Evolutionary conservation across 2,113 vertebrate genomes (phyloP).

Genomic region (Takifugu bimaculatus): DNA sequence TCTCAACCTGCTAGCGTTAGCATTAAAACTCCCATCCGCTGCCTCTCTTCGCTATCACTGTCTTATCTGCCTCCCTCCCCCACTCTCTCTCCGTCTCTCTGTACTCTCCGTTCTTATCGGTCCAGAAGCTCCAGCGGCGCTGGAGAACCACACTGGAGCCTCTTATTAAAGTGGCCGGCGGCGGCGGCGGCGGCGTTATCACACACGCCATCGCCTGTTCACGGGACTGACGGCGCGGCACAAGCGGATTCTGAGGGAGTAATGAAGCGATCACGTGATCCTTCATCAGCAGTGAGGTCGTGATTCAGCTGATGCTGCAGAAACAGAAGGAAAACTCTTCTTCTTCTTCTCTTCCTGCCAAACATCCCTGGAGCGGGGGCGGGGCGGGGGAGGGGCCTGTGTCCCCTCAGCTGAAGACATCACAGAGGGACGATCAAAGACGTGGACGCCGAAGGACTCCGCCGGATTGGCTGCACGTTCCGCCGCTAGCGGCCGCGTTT

Average conservation of each 20-base stretch:
- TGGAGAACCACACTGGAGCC: constrained; percentile 44
- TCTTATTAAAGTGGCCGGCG: constrained; percentile 29
- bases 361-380: too few species aligned
- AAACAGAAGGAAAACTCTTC: too few species aligned
- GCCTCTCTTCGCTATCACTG: neutral
- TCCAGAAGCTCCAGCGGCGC: constrained; percentile 48
- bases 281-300: too few species aligned
- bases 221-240: constrained; percentile 19
- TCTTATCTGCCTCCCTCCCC: constrained; percentile 1
- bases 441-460: too few species aligned
- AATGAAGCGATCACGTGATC: too few species aligned
- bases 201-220: constrained; percentile 32
- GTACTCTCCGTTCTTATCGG: constrained; percentile 59
- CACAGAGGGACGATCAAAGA: too few species aligned
- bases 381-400: too few species aligned
- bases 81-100: constrained; percentile 27
- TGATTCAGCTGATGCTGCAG: too few species aligned
- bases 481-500: too few species aligned
- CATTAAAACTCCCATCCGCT: constrained; percentile 60
- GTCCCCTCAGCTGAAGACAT: too few species aligned
- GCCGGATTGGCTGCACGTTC: too few species aligned
- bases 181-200: constrained; percentile 41
- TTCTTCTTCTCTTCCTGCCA: too few species aligned
- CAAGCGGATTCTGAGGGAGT: neutral
- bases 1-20: constrained; percentile 76